Conservation (phyloP, 1,140 invertebrate genomes). For the Ooceraea biroi region DNA sequence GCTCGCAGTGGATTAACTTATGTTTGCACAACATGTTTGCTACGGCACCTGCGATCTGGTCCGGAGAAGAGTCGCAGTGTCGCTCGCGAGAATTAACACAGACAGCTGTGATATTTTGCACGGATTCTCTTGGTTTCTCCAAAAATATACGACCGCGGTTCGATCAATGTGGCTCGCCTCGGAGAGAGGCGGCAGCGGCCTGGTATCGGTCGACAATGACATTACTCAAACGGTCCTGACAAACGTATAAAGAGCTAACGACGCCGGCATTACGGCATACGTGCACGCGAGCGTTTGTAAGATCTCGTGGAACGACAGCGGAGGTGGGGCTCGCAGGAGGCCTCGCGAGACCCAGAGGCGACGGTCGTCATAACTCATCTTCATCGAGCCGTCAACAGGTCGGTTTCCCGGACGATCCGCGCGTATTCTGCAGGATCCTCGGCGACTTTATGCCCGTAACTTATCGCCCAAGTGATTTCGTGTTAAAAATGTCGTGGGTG, state of each 20-base stretch:
- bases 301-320: conserved; percentile 55
- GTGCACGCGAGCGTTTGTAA: conserved; percentile 78
- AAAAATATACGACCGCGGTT: conserved; percentile 17
- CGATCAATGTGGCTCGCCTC: not conserved
- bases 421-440: conserved; percentile 21
- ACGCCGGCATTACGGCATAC: conserved; percentile 72
- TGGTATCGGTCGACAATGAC: conserved; percentile 64
- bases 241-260: conserved; percentile 79
- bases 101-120: conserved; percentile 28
- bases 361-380: conserved; percentile 76
- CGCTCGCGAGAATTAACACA: conserved; percentile 6
- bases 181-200: not conserved
- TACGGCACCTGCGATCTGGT: too few relatives aligned
- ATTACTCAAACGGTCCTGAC: conserved; percentile 78
- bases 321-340: conserved; percentile 39
- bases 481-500: not conserved
- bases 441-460: not conserved
- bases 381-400: conserved; percentile 74
- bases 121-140: conserved; percentile 10
- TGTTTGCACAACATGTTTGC: too few relatives aligned
- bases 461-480: conserved; percentile 1
- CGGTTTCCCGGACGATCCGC: conserved; percentile 54
- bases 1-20: too few relatives aligned
- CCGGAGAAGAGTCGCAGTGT: not conserved
- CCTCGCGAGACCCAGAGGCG: conserved; percentile 67